These are phyloP conservation scores for Brachyptera putata DNA, from an alignment of 2,888 invertebrate genomes.

Conservation along the genomic window DNA sequence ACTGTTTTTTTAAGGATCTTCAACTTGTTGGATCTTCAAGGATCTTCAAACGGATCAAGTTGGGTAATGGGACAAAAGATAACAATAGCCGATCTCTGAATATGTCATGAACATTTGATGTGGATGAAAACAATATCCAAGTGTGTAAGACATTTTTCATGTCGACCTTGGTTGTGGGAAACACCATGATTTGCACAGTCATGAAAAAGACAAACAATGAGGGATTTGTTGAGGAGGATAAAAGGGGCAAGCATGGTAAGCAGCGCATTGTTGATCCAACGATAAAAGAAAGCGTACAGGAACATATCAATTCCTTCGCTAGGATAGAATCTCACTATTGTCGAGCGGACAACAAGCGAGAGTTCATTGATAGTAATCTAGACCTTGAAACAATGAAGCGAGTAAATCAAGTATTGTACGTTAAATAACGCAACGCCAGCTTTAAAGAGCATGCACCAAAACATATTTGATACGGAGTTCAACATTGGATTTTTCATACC, in stretches of 20 bases:
- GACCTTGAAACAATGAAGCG: slow-evolving; percentile 37
- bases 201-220: background rate
- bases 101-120: background rate
- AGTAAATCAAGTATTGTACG: background rate
- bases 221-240: slow-evolving; percentile 30
- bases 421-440: background rate
- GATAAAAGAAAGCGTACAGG: slow-evolving; percentile 29
- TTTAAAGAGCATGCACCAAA: background rate
- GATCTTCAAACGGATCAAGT: too few relatives aligned
- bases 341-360: slow-evolving; percentile 35
- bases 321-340: slow-evolving; percentile 37
- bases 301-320: slow-evolving; percentile 36
- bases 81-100: too few relatives aligned
- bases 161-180: background rate
- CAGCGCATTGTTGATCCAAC: slow-evolving; percentile 28
- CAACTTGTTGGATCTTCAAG: too few relatives aligned
- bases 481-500: slow-evolving; percentile 17
- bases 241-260: slow-evolving; percentile 34
- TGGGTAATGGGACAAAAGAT: too few relatives aligned
- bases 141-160: background rate
- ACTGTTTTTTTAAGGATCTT: too few relatives aligned
- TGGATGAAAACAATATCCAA: background rate
- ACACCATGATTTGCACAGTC: background rate
- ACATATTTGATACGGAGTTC: slow-evolving; percentile 11
- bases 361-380: slow-evolving; percentile 37